Conservation (phyloP, 2,888 invertebrate genomes). For the Netelia virgata region DNA sequence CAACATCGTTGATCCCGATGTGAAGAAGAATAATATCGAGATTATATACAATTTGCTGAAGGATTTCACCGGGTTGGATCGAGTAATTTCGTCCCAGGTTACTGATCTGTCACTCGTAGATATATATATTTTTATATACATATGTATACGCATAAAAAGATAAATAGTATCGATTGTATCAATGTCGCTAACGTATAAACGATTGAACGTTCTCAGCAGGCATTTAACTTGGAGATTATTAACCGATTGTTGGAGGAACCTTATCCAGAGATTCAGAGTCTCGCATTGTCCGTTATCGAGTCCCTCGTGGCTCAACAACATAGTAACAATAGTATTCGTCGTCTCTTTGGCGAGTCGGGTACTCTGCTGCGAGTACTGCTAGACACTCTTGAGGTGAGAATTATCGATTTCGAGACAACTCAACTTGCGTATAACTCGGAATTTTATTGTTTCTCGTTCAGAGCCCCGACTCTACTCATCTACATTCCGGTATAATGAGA, state of each 20-base stretch:
- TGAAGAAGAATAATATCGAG: slow-evolving; percentile 87
- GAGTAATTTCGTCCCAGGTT: slow-evolving; percentile 80
- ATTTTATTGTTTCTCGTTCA: slow-evolving; percentile 59
- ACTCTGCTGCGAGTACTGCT: slow-evolving; percentile 85
- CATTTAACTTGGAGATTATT: slow-evolving; percentile 86
- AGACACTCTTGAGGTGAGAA: slow-evolving; percentile 86
- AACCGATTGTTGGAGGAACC: slow-evolving; percentile 86
- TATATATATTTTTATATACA: too few relatives aligned
- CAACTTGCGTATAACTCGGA: slow-evolving; percentile 22
- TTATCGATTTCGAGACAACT: slow-evolving; percentile 15
- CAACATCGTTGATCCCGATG: slow-evolving; percentile 86
- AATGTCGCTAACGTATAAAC: too few relatives aligned
- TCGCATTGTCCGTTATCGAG: slow-evolving; percentile 85
- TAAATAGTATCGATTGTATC: too few relatives aligned
- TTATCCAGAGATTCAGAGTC: slow-evolving; percentile 86
- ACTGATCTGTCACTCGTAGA: background rate
- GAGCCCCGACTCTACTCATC: slow-evolving; percentile 75
- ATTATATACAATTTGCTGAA: slow-evolving; percentile 86
- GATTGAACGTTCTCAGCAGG: slow-evolving; percentile 74
- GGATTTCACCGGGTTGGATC: slow-evolving; percentile 85
- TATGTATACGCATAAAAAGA: too few relatives aligned
- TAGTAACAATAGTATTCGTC: slow-evolving; percentile 85
- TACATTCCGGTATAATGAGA: slow-evolving; percentile 73
- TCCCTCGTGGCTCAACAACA: slow-evolving; percentile 84
- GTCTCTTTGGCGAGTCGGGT: slow-evolving; percentile 85